A percentile compares a stretch with the other conserved stretches of the same genome.
phyloP scores from a whole-genome alignment of 2,888 invertebrate genomes.

The Drosophila prolongata region DNA sequence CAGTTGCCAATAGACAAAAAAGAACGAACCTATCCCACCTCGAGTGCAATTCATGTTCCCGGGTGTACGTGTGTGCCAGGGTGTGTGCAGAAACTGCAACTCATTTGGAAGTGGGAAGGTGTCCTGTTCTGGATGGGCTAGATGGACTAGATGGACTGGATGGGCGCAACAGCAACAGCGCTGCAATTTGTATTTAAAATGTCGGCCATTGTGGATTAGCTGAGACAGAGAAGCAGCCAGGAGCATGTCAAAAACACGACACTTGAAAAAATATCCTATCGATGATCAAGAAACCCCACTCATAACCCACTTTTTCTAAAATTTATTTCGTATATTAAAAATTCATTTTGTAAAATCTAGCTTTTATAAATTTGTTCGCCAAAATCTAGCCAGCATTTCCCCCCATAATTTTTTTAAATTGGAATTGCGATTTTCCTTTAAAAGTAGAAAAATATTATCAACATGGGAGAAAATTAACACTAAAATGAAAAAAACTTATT shows the following conservation, averaged over 20 bases:
- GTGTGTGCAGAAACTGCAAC: constrained; percentile 47
- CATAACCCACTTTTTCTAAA: no score
- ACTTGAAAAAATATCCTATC: background rate
- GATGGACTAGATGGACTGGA: background rate
- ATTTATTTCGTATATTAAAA: no score
- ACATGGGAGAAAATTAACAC: no score
- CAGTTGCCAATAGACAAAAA: constrained; percentile 76
- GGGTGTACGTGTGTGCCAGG: constrained; percentile 9
- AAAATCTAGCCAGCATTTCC: no score
- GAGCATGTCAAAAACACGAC: constrained; percentile 18
- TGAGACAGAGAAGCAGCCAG: constrained; percentile 24
- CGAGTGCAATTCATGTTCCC: constrained; percentile 24
- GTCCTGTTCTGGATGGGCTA: background rate
- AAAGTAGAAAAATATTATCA: no score
- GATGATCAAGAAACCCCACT: background rate
- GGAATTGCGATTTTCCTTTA: no score
- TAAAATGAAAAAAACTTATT: no score
- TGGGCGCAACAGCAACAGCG: constrained; percentile 49
- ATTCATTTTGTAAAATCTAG: no score
- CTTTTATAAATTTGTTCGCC: no score
- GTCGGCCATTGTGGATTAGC: constrained; percentile 60
- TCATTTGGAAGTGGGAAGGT: constrained; percentile 27
- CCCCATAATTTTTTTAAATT: no score
- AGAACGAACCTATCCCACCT: constrained; percentile 43
- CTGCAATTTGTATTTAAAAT: constrained; percentile 76